phyloP scores from a whole-genome alignment of 2,797 vertebrate genomes.

The Betta splendens region DNA sequence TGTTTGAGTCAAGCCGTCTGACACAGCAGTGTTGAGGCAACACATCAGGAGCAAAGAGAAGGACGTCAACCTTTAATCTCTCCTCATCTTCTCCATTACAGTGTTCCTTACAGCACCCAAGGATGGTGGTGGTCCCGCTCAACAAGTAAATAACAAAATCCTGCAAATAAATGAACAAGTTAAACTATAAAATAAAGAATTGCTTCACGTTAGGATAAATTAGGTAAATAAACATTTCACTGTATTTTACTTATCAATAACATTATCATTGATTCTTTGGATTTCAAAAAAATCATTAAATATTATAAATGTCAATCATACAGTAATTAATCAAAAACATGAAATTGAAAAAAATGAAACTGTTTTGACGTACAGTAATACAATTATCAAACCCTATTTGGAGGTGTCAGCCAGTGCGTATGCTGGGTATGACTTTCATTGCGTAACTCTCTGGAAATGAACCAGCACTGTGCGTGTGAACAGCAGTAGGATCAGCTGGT shows the following conservation, averaged over 20 bases:
- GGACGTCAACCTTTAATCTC: conserved; percentile 79
- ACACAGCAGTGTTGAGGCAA: conserved; percentile 81
- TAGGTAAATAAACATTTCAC: too few relatives aligned
- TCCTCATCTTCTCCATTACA: conserved; percentile 75
- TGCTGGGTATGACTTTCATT: conserved; percentile 28
- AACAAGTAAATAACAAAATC: conserved; percentile 85
- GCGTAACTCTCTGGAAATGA: conserved; percentile 46
- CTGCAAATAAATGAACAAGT: conserved; percentile 46
- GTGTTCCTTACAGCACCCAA: conserved; percentile 78
- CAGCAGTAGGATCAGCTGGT: conserved; percentile 24
- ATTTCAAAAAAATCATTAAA: neutral
- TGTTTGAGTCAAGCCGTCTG: conserved; percentile 65
- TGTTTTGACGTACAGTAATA: neutral
- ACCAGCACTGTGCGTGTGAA: conserved; percentile 25
- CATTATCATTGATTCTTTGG: neutral
- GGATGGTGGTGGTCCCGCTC: conserved; percentile 78
- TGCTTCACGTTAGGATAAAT: too few relatives aligned
- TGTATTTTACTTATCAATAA: too few relatives aligned
- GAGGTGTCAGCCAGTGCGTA: neutral
- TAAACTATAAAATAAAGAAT: neutral
- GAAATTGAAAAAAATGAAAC: neutral
- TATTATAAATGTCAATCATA: neutral
- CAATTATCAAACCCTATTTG: neutral
- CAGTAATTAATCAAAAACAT: neutral
- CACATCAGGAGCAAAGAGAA: conserved; percentile 82